Evolutionary conservation across 2,113 vertebrate species (phyloP).

Genomic region (Sciurus niger): DNA sequence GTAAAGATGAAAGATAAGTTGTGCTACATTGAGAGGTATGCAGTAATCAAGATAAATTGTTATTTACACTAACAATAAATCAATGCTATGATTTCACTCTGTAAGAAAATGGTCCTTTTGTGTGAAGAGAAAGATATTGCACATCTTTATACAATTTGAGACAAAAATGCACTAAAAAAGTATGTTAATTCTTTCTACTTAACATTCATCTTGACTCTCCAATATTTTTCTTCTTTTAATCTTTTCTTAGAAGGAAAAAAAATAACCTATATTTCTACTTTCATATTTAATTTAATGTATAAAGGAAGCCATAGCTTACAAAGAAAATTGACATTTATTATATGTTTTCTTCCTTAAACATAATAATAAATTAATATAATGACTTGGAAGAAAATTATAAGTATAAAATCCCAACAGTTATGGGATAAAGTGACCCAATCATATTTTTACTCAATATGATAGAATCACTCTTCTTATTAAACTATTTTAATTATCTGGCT

Average conservation of each 20-base stretch:
- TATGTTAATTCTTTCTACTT: not conserved
- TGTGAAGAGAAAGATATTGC: not conserved
- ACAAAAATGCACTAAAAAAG: not conserved
- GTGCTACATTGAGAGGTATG: conserved; percentile 74
- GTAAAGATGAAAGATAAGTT: conserved; percentile 79
- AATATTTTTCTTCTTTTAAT: not conserved
- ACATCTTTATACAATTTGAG: not conserved
- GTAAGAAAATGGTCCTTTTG: conserved; percentile 32
- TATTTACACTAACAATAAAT: conserved; percentile 85
- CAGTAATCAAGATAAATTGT: conserved; percentile 83
- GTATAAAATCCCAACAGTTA: not conserved
- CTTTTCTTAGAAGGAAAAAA: not conserved
- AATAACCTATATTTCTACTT: not conserved
- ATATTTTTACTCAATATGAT: not conserved
- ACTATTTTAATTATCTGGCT: not conserved
- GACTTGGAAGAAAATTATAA: not conserved
- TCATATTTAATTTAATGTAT: not conserved
- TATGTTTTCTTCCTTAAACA: not conserved
- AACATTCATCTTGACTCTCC: not conserved
- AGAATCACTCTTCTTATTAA: not conserved
- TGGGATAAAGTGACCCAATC: fast-evolving
- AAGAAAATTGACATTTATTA: not conserved
- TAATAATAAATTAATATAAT: not conserved
- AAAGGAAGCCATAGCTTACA: not conserved
- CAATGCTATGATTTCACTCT: conserved; percentile 61